A percentile compares a stretch with the other conserved stretches of the same genome.
These are phyloP conservation scores for Sebastes cheni DNA, from an alignment of 2,797 vertebrate genomes.

Conservation along the genomic window DNA sequence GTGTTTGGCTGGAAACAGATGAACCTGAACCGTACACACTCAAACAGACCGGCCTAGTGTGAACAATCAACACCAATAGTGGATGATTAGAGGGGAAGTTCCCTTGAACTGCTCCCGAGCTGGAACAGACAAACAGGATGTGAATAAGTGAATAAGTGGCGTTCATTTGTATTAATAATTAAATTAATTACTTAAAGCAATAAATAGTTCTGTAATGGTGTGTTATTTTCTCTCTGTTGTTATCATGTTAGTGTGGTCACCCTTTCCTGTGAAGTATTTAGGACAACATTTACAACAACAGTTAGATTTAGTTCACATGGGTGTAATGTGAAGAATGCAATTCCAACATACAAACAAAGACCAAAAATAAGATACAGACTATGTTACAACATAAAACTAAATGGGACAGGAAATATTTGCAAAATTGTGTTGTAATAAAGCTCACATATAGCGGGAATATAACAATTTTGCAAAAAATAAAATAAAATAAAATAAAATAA, in stretches of 20 bases:
- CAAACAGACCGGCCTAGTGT: constrained; percentile 9
- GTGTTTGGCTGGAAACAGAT: constrained; percentile 74
- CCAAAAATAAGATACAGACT: neutral
- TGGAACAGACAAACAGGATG: constrained; percentile 10
- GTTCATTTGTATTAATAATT: no score
- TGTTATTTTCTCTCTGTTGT: neutral
- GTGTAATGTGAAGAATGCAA: neutral
- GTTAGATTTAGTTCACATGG: neutral
- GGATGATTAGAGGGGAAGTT: constrained; percentile 27
- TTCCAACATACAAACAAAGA: neutral
- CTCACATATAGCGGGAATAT: neutral
- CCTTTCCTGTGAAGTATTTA: neutral
- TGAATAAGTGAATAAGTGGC: neutral
- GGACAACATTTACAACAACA: neutral
- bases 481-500: no score
- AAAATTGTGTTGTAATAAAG: neutral
- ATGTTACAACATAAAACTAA: neutral
- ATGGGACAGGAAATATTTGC: neutral
- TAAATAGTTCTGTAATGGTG: neutral
- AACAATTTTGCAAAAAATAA: neutral
- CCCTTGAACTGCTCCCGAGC: neutral
- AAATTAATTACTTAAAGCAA: neutral
- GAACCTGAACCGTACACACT: constrained; percentile 25
- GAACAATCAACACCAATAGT: constrained; percentile 38
- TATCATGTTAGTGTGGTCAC: neutral